These are phyloP conservation scores for Cebus imitator DNA, from an alignment of 2,113 vertebrate species.

Conservation along the genomic window DNA sequence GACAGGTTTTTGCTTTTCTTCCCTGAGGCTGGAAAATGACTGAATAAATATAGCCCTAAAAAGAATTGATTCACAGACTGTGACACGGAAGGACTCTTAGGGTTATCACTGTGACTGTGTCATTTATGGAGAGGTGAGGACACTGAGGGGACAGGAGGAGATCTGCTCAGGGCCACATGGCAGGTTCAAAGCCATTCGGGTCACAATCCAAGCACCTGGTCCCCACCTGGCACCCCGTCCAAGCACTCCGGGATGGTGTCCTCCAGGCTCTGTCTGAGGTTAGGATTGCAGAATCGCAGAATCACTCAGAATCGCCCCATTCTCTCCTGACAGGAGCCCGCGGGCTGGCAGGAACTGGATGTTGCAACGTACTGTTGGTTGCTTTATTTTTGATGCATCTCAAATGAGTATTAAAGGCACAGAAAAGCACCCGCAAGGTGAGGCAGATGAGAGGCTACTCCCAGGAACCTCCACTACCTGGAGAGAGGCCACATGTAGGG, in stretches of 20 bases:
- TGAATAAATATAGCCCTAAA: background rate
- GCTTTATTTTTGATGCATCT: background rate
- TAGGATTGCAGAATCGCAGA: no score
- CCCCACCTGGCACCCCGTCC: rapidly evolving
- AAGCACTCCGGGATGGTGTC: no score
- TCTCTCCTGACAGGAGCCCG: background rate
- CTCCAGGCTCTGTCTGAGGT: background rate
- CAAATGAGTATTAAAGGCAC: background rate
- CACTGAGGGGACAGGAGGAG: background rate
- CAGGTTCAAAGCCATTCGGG: no score
- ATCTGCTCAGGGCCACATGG: background rate
- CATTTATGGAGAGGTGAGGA: background rate
- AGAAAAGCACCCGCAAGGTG: no score
- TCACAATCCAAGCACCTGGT: background rate
- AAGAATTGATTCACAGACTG: background rate
- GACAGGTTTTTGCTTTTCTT: no score
- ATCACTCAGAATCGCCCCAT: background rate
- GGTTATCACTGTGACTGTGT: background rate
- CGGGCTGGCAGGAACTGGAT: background rate
- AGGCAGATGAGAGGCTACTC: background rate
- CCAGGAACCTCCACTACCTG: background rate
- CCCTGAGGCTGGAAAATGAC: background rate
- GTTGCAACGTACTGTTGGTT: background rate
- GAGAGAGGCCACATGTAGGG: background rate
- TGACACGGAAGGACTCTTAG: background rate